Percentiles rank a stretch among this genome's conserved stretches.
phyloP scores from a whole-genome alignment of 2,113 vertebrate species.

The Cynopterus brachyotis region DNA sequence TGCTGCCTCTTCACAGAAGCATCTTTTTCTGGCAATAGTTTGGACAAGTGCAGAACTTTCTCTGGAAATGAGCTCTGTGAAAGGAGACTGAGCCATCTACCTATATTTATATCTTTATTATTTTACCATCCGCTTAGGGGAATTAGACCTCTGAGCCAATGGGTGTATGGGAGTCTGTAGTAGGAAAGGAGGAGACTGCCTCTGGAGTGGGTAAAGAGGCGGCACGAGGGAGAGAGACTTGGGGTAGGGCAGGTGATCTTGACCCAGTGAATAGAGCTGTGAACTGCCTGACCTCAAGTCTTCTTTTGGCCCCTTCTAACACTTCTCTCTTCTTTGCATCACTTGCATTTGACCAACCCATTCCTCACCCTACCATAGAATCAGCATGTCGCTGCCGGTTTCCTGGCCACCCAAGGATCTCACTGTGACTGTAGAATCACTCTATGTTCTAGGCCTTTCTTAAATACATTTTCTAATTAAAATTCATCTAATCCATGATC shows the following conservation, averaged over 20 bases:
- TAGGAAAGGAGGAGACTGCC: neutral
- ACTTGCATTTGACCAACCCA: neutral
- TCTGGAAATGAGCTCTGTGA: neutral
- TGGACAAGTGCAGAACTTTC: neutral
- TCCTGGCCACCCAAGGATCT: neutral
- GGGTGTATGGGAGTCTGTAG: neutral
- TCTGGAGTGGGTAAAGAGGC: fast-evolving
- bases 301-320: neutral
- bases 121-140: neutral
- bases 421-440: neutral
- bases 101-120: neutral
- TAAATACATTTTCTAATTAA: neutral
- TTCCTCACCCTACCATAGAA: fast-evolving
- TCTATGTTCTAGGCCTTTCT: neutral
- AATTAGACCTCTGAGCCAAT: neutral
- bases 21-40: neutral
- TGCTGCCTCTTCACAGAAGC: neutral
- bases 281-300: neutral
- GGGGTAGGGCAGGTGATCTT: neutral
- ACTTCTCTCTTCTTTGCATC: neutral
- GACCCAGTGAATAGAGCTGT: neutral
- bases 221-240: neutral
- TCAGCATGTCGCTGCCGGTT: neutral
- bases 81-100: neutral
- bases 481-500: neutral